Evolutionary conservation across 1,140 invertebrate species (phyloP), one percentile per base, ranked within the genome.

Genomic region (Pogonomyrmex barbatus): DNA sequence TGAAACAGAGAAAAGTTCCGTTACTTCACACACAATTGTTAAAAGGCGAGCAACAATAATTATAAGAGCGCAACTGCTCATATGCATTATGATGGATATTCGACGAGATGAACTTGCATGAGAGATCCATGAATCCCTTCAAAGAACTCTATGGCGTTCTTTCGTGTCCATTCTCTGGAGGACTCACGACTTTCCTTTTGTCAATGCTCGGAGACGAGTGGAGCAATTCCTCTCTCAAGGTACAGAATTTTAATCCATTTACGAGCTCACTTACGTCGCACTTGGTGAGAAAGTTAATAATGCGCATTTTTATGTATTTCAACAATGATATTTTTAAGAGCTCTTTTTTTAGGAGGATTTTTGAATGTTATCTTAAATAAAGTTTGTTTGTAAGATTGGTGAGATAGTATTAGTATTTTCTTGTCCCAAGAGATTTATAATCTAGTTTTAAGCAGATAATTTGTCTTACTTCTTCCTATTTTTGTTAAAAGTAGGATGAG

Each of bases 201-300:
- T 60, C 68, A 24, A 60, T 60, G 39, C 45, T 82, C 30, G 14
- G 8, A n/a, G 33, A 42, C 39, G 33, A 42, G 33, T 39, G 54
- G 54, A 71, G 39, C 1, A 10, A 12, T 54, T 24, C 24, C 24
- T 62, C 33, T 42, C n/a, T 62, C 30, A n/a, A 60, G 65, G 17
- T 12, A 73, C 30, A 47, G 30, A 45, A 39, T 83, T 73, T 83
- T 83, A 83, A 73, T 73, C 17, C 42, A 45, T 70, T 82, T 10
- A 39, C 24, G 65, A 45, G 39, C 39, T 58, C n/a, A 30, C 3
- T 58, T 33, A 30, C 3, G 17, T 58, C 60, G n/a, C 52, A 62
- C 42, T 73, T 73, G 36, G 68, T 73, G 17, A 39, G 17, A 17
- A 60, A 83, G 54, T 50, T 58, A 33, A 60, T 71, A 33, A 60